These are phyloP conservation scores for Lamellibrachia satsuma DNA, from an alignment of 2,888 invertebrate genomes.

Conservation along the genomic window DNA sequence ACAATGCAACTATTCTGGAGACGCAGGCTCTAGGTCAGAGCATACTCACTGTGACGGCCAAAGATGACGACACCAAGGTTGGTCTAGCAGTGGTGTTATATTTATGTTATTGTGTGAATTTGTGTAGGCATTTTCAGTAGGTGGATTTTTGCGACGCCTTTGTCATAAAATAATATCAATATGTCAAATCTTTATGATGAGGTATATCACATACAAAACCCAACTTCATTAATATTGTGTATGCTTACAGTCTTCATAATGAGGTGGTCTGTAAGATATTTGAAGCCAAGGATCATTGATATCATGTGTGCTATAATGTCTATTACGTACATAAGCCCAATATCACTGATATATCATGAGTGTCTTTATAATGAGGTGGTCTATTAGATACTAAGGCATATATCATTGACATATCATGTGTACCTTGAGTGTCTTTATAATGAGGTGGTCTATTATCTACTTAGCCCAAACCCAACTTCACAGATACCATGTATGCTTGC, in stretches of 20 bases:
- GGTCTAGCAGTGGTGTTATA: neutral
- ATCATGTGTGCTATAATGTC: neutral
- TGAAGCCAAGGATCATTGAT: neutral
- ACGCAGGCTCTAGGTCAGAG: slow-evolving; percentile 49
- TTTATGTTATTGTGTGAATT: neutral
- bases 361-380: no score
- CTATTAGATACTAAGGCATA: no score
- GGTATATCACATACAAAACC: neutral
- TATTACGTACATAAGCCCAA: no score
- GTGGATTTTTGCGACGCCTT: no score
- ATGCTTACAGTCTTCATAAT: neutral
- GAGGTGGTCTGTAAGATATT: neutral
- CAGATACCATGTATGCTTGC: slow-evolving; percentile 25
- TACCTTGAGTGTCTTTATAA: no score
- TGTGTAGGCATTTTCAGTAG: neutral
- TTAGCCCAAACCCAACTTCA: neutral
- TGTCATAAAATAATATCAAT: no score
- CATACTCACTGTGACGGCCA: slow-evolving; percentile 40
- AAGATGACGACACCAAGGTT: slow-evolving; percentile 39
- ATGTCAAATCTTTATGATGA: neutral
- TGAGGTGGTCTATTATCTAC: no score
- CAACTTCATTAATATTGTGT: neutral
- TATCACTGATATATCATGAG: no score
- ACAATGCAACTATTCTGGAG: slow-evolving; percentile 49
- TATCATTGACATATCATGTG: no score